Conservation (phyloP, 2,888 invertebrate genomes). For the Arrhopalites spinosus region DNA sequence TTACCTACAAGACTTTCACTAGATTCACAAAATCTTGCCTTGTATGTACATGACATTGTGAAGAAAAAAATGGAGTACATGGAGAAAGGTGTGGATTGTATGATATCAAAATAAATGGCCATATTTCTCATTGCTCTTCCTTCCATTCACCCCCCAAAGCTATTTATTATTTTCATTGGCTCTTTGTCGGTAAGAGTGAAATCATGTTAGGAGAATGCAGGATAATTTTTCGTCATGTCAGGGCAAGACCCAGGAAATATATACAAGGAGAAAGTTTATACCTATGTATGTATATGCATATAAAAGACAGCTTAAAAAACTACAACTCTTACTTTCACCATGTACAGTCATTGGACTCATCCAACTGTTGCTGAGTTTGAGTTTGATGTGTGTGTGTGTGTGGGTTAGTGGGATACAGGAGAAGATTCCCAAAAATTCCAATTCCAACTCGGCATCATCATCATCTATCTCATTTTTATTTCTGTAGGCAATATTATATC, state of each 20-base stretch:
- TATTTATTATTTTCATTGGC: not conserved
- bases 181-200: conserved; percentile 7
- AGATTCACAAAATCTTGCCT: no score
- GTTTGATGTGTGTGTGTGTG: no score
- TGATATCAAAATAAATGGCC: not conserved
- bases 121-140: not conserved
- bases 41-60: not conserved
- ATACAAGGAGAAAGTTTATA: not conserved
- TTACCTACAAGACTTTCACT: not conserved
- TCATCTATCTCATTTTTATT: no score
- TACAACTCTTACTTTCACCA: no score
- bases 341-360: conserved; percentile 2
- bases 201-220: conserved; percentile 15
- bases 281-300: no score
- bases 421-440: not conserved
- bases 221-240: not conserved
- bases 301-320: no score
- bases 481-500: no score
- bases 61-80: not conserved
- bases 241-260: not conserved
- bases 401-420: no score
- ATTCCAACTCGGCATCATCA: not conserved
- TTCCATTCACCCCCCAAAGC: not conserved
- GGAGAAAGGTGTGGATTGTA: not conserved
- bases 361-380: conserved; percentile 17